Percentiles rank a stretch among this genome's conserved stretches.
phyloP scores from a whole-genome alignment of 2,888 invertebrate species.

The Zygogramma bicolorata region DNA sequence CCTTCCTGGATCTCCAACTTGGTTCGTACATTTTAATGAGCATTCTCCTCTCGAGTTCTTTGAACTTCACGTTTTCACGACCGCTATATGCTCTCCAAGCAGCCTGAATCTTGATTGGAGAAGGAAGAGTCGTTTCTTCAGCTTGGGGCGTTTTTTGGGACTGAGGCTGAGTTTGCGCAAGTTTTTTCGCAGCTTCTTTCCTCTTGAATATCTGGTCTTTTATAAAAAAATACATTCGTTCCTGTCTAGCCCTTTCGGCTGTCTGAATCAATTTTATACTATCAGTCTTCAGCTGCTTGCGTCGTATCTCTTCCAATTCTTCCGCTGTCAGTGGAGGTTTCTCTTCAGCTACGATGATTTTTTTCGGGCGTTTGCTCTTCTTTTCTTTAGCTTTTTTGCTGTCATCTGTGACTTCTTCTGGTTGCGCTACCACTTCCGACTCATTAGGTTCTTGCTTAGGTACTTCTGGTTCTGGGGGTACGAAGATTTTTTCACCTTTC shows the following conservation, averaged over 20 bases:
- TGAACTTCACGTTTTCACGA: slow-evolving; percentile 64
- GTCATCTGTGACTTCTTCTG: slow-evolving; percentile 25
- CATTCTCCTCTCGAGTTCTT: slow-evolving; percentile 66
- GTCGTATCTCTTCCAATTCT: slow-evolving; percentile 40
- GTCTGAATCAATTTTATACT: slow-evolving; percentile 65
- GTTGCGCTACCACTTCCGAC: slow-evolving; percentile 4
- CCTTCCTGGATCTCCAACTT: slow-evolving; percentile 67
- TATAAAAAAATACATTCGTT: slow-evolving; percentile 55
- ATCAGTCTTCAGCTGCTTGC: slow-evolving; percentile 50
- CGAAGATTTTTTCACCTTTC: slow-evolving; percentile 59
- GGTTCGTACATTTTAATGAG: slow-evolving; percentile 72
- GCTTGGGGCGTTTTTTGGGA: slow-evolving; percentile 19
- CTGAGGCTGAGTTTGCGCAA: neutral
- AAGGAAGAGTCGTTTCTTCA: slow-evolving; percentile 34
- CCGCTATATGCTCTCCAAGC: slow-evolving; percentile 67
- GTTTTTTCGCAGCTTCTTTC: slow-evolving; percentile 15
- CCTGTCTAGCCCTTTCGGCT: slow-evolving; percentile 67
- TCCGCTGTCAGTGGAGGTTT: slow-evolving; percentile 33
- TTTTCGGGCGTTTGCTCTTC: slow-evolving; percentile 15
- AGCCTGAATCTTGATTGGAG: slow-evolving; percentile 64
- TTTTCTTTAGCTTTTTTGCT: slow-evolving; percentile 22
- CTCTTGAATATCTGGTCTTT: slow-evolving; percentile 5
- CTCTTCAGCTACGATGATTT: slow-evolving; percentile 11
- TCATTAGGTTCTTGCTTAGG: slow-evolving; percentile 52
- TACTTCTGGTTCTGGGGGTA: slow-evolving; percentile 53